Conservation (phyloP, 2,888 invertebrate genomes). For the Cartodere bifasciata region DNA sequence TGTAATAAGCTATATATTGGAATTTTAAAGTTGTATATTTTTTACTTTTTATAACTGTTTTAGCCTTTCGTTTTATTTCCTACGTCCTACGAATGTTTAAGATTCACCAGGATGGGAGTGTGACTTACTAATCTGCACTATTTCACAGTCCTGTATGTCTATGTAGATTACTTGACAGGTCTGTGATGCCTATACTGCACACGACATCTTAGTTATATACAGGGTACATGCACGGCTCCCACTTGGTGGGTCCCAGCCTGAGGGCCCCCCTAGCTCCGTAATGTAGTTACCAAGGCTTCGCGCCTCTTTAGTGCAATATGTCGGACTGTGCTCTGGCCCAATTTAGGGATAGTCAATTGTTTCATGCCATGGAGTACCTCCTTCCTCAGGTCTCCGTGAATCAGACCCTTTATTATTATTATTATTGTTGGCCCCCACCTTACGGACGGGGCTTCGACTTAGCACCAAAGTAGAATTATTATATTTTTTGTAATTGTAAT, state of each 20-base stretch:
- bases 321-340: conserved; percentile 28
- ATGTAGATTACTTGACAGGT: too few relatives aligned
- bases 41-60: conserved; percentile 36
- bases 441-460: conserved; percentile 32
- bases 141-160: too few relatives aligned
- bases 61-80: too few relatives aligned
- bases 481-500: conserved; percentile 31
- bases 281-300: conserved; percentile 36
- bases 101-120: too few relatives aligned
- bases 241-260: too few relatives aligned
- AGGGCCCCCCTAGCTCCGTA: conserved; percentile 15
- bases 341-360: conserved; percentile 36
- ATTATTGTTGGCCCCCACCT: conserved; percentile 32
- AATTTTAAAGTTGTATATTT: conserved; percentile 34
- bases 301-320: conserved; percentile 38
- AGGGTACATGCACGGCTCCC: too few relatives aligned
- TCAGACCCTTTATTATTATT: conserved; percentile 28
- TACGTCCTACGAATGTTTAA: too few relatives aligned
- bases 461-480: conserved; percentile 34
- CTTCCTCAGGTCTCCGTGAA: too few relatives aligned
- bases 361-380: too few relatives aligned
- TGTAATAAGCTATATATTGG: conserved; percentile 34
- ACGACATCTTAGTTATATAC: too few relatives aligned
- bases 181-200: too few relatives aligned
- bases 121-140: too few relatives aligned